A percentile compares a stretch with the other conserved stretches of the same genome.
These are phyloP conservation scores for Hanleya hanleyi DNA, from an alignment of 2,888 invertebrate genomes.

Conservation along the genomic window DNA sequence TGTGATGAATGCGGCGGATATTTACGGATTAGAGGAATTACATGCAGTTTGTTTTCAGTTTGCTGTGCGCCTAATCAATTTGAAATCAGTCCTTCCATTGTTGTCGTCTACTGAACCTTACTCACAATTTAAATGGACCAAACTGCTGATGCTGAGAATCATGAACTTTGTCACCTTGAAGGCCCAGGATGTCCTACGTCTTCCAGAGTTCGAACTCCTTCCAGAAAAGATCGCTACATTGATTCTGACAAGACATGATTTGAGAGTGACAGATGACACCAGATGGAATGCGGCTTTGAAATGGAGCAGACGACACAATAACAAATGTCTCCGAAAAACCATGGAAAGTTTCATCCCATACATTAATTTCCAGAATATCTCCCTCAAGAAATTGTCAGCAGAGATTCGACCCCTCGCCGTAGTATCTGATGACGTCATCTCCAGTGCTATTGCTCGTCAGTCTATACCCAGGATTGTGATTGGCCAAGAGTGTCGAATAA, in stretches of 20 bases:
- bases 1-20: not conserved
- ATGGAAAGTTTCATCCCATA: not conserved
- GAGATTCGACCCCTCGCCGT: not conserved
- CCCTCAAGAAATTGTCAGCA: not conserved
- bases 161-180: not conserved
- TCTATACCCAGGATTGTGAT: not conserved
- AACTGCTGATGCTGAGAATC: not conserved
- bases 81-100: not conserved
- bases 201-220: not conserved
- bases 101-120: not conserved
- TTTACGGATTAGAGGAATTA: not conserved
- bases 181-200: not conserved
- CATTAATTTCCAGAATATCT: not conserved
- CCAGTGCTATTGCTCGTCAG: not conserved
- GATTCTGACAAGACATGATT: not conserved
- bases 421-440: not conserved
- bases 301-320: not conserved
- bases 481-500: no score
- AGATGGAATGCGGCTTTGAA: not conserved
- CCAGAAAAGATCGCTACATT: not conserved
- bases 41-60: not conserved
- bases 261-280: not conserved
- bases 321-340: not conserved
- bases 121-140: not conserved
- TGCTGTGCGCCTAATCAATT: not conserved